A percentile compares a stretch with the other conserved stretches of the same genome.
Conservation (phyloP, 2,888 invertebrate species). For the Scotopteryx bipunctaria region DNA sequence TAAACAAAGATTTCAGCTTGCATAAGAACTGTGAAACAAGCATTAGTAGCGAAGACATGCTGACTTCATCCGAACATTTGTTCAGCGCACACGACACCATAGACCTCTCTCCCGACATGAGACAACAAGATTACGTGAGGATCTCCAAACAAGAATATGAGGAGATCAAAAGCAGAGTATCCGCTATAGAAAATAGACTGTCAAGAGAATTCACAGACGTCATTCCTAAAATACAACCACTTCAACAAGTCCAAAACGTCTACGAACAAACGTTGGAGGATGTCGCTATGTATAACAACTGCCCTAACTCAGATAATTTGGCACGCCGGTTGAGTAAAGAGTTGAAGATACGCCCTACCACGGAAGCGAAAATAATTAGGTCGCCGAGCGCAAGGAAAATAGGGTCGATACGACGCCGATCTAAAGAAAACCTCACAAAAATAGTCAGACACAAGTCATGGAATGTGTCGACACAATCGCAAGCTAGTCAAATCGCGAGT, state of each 20-base stretch:
- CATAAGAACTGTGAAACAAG: conserved; percentile 70
- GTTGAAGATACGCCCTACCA: conserved; percentile 87
- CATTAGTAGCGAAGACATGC: conserved; percentile 71
- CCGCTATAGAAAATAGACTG: conserved; percentile 87
- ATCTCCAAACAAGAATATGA: conserved; percentile 90
- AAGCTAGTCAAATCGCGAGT: conserved; percentile 65
- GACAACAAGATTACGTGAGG: conserved; percentile 85
- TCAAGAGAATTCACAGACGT: conserved; percentile 86
- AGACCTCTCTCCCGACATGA: conserved; percentile 70
- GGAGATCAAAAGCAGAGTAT: conserved; percentile 89
- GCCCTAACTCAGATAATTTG: conserved; percentile 86
- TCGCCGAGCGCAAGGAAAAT: conserved; percentile 93
- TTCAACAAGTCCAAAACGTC: conserved; percentile 87
- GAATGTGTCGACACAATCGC: conserved; percentile 80
- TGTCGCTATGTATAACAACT: conserved; percentile 83
- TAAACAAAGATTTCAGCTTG: conserved; percentile 61
- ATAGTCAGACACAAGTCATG: conserved; percentile 86
- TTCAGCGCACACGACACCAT: conserved; percentile 75
- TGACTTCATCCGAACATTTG: conserved; percentile 72
- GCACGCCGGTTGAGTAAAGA: conserved; percentile 88
- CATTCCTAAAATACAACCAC: conserved; percentile 75
- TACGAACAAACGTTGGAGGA: conserved; percentile 89
- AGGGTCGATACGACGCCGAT: conserved; percentile 88
- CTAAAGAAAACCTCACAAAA: conserved; percentile 85
- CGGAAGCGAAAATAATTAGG: conserved; percentile 87